These are phyloP conservation scores for Phaethornis superciliosus DNA, from an alignment of 2,113 vertebrate genomes.

Conservation along the genomic window DNA sequence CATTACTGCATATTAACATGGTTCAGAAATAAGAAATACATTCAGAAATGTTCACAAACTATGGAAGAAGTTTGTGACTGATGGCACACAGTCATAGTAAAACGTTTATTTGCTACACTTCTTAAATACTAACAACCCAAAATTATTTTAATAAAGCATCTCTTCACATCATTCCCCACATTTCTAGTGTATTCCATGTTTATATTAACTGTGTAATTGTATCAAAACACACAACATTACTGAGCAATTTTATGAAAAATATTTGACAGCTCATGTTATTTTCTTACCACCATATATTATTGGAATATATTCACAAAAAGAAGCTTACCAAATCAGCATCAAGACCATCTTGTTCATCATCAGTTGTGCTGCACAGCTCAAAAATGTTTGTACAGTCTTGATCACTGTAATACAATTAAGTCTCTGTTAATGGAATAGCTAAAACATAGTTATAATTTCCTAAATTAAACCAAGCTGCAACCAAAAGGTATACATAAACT, in stretches of 20 bases:
- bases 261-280: not conserved
- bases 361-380: constrained; percentile 87
- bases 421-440: not conserved
- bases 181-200: not conserved
- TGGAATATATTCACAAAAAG: not conserved
- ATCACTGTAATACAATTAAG: constrained; percentile 79
- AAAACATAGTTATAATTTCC: not conserved
- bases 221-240: not conserved
- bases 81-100: not conserved
- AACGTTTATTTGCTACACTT: not conserved
- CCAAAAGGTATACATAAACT: not conserved
- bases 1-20: not conserved
- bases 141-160: not conserved
- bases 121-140: not conserved
- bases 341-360: constrained; percentile 80
- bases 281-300: not conserved
- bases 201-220: not conserved
- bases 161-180: not conserved
- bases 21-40: not conserved
- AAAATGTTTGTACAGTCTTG: constrained; percentile 88
- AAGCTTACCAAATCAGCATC: constrained; percentile 82
- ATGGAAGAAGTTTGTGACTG: not conserved
- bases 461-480: not conserved
- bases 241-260: not conserved
- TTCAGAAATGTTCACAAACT: not conserved